phyloP scores from a whole-genome alignment of 1,140 invertebrate species.

The Cydia amplana region DNA sequence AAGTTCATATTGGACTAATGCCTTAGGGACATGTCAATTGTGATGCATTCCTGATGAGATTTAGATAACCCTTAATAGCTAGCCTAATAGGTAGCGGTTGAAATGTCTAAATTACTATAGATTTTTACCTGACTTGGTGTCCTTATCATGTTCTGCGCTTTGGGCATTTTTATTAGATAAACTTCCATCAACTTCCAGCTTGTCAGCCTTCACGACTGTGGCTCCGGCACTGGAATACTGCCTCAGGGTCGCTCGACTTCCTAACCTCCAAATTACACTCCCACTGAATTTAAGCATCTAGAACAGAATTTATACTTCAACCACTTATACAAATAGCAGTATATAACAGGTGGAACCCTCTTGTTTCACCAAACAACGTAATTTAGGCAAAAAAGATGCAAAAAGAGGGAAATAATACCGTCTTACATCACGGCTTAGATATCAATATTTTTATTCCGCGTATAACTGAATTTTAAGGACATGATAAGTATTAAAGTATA shows the following conservation, averaged over 20 bases:
- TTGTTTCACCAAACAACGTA: constrained; percentile 8
- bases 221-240: constrained; percentile 64
- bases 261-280: constrained; percentile 75
- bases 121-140: constrained; percentile 48
- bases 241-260: constrained; percentile 58
- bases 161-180: constrained; percentile 48
- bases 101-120: not conserved
- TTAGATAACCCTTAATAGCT: no score
- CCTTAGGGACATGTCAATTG: no score
- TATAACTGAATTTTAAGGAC: not conserved
- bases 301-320: constrained; percentile 38
- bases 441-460: constrained; percentile 6
- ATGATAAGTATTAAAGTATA: not conserved
- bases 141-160: constrained; percentile 41
- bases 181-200: constrained; percentile 50
- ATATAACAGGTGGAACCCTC: not conserved
- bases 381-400: constrained; percentile 34
- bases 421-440: constrained; percentile 69
- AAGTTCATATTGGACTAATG: no score
- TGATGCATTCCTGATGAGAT: no score
- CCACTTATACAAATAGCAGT: not conserved
- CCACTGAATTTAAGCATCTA: constrained; percentile 77
- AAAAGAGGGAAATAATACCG: constrained; percentile 43
- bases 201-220: constrained; percentile 60
- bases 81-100: no score